Conservation (phyloP, 2,888 invertebrate genomes). For the Hermaeophaga mercurialis region DNA sequence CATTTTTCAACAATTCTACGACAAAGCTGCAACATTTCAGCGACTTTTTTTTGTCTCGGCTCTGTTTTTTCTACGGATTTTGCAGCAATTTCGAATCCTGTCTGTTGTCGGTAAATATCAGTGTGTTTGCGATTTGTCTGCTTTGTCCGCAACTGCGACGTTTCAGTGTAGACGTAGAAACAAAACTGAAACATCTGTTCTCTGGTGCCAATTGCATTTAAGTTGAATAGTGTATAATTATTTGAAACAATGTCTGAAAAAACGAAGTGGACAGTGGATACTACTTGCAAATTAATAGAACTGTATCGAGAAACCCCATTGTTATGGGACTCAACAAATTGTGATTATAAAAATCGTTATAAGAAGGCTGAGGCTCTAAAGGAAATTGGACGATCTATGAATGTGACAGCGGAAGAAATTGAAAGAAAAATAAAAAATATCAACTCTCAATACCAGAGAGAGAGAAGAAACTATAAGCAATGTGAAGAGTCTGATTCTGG, state of each 20-base stretch:
- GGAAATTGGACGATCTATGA: background rate
- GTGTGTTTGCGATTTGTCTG: background rate
- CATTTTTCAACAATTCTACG: background rate
- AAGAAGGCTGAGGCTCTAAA: conserved; percentile 9
- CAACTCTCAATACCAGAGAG: background rate
- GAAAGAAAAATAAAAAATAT: background rate
- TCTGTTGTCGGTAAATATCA: background rate
- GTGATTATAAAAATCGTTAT: conserved; percentile 23
- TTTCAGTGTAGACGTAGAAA: background rate
- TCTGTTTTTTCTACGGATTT: background rate
- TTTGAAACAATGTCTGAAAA: too few species aligned
- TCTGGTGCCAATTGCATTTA: too few species aligned
- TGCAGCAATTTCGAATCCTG: background rate
- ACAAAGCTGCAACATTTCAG: background rate
- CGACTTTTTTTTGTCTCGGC: background rate
- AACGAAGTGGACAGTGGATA: conserved; percentile 12
- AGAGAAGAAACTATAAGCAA: too few species aligned
- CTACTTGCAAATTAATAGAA: conserved; percentile 25
- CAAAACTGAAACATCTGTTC: background rate
- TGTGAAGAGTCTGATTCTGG: too few species aligned
- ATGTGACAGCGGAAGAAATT: background rate
- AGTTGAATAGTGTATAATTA: background rate
- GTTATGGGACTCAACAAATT: conserved; percentile 19
- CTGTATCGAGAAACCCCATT: conserved; percentile 16
- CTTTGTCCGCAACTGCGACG: background rate